Evolutionary conservation across 2,113 vertebrate species (phyloP), one percentile per base, ranked within the genome.

Genomic region (Reinhardtius hippoglossoides): DNA sequence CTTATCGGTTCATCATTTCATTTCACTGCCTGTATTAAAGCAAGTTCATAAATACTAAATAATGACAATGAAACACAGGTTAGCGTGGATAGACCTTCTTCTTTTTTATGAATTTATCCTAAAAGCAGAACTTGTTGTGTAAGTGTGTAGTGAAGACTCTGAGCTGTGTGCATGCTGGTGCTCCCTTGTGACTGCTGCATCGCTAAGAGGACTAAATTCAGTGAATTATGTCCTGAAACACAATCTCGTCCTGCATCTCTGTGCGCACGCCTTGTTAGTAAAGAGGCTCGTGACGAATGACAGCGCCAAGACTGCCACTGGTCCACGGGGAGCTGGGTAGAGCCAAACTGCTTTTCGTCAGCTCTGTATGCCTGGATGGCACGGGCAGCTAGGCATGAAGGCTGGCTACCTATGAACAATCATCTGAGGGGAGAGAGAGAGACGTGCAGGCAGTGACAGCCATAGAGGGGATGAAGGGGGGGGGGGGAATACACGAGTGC

Each of bases 301-400:
- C 86, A 85, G 84, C 67, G 84, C 83, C 87, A 87, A 78, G 81
- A 84, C 84, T 68, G 74, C 74, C 44, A 15, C 57, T 5, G 80
- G 85, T 88, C 88, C 79, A 10, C 77, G 6, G 91, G 91, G 89
- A 90, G 81, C 81, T 69, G 79, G 80, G 82, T 61, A 55, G 76
- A 87, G 83, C 76, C 78, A 92, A 90, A 92, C 84, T 89, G 85
- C 72, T 88, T 82, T 84, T 83, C 83, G 79, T 89, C 81, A 80
- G 79, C 77, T 78, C 83, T 55, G 76, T 86, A 88, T 89, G 85
- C 76, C 78, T 74, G 85, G 71, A 86, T 85, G 84, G 88, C 72
- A 86, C 80, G 71, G 81, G 85, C 88, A 85, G 86, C 86, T 70
- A 84, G 78, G 85, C 83, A 87, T 81, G 83, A 88, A 88, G 87